phyloP scores from a whole-genome alignment of 2,113 vertebrate genomes.

The Neomonachus schauinslandi region DNA sequence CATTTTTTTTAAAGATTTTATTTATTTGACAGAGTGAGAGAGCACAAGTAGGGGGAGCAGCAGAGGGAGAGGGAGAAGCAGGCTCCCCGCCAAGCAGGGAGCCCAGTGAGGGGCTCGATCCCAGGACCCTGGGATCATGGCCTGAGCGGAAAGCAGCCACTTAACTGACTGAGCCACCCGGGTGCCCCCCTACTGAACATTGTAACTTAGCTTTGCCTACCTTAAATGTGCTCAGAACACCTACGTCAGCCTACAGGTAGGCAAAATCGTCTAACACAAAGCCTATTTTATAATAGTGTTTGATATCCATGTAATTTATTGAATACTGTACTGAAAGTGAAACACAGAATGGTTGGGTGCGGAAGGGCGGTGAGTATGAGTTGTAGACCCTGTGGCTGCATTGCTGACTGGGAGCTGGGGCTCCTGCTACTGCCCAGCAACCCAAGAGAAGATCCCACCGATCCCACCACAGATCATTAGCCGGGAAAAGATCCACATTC shows the following conservation, averaged over 20 bases:
- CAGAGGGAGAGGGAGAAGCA: background rate
- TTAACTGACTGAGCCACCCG: background rate
- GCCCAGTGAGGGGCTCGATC: background rate
- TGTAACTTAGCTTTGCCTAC: background rate
- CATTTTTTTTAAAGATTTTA: background rate
- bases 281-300: background rate
- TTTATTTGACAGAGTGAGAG: background rate
- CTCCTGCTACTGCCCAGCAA: background rate
- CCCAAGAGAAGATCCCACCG: background rate
- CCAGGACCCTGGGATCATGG: background rate
- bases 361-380: background rate
- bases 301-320: background rate
- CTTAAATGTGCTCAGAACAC: background rate
- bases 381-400: background rate
- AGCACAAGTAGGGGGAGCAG: background rate
- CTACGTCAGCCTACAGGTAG: background rate
- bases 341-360: background rate
- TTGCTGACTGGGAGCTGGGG: background rate
- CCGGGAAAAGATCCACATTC: background rate
- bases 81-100: background rate
- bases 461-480: background rate
- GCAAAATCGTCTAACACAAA: background rate
- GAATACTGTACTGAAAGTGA: background rate
- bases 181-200: background rate
- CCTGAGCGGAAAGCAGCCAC: background rate